phyloP scores from a whole-genome alignment of 2,888 invertebrate species.

The Lordiphosa fenestrarum region DNA sequence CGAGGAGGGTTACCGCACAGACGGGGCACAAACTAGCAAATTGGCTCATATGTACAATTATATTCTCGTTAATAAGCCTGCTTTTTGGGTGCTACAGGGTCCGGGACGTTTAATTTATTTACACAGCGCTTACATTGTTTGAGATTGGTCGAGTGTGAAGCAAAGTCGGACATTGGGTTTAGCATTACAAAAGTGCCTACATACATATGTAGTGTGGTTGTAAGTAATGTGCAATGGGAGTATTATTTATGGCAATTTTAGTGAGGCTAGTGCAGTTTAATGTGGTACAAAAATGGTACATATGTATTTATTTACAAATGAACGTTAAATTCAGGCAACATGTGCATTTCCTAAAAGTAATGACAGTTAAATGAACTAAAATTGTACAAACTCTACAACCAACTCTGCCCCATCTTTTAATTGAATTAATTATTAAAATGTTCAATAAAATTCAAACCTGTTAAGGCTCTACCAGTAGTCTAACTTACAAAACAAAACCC shows the following conservation, averaged over 20 bases:
- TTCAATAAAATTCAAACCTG: too few relatives aligned
- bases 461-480: too few relatives aligned
- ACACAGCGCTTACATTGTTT: conserved; percentile 12
- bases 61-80: conserved; percentile 40
- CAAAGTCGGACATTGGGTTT: neutral
- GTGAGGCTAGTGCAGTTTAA: conserved; percentile 3
- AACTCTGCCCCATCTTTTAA: too few relatives aligned
- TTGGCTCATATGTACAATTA: conserved; percentile 18
- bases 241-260: conserved; percentile 9
- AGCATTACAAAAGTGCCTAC: conserved; percentile 5
- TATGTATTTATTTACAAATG: conserved; percentile 9
- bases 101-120: conserved; percentile 33
- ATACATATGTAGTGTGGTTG: conserved; percentile 61
- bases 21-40: conserved; percentile 11
- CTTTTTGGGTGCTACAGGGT: conserved; percentile 6
- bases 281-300: conserved; percentile 10
- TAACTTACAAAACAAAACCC: too few relatives aligned
- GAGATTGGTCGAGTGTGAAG: conserved; percentile 1
- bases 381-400: neutral
- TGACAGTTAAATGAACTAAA: neutral
- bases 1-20: conserved; percentile 36
- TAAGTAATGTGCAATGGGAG: conserved; percentile 47
- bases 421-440: too few relatives aligned
- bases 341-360: conserved; percentile 7
- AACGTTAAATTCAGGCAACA: too few relatives aligned